Conservation (phyloP, 1,140 invertebrate genomes). For the Gonatopus flavifemur region DNA sequence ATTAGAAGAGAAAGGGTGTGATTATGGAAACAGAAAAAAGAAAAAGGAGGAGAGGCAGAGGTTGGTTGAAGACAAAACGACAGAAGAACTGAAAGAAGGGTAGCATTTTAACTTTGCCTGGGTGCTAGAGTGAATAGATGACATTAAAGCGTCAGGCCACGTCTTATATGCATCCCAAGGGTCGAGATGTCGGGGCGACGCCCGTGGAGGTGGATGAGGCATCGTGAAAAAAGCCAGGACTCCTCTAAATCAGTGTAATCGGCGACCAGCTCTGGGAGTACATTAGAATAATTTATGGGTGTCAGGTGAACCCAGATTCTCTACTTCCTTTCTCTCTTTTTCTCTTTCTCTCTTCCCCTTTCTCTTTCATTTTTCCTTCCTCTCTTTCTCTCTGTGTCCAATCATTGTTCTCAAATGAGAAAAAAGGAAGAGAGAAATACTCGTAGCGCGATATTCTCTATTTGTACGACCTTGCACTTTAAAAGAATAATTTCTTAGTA, state of each 20-base stretch:
- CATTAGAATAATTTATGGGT: constrained; percentile 38
- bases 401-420: no score
- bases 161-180: constrained; percentile 41
- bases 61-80: no score
- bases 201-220: constrained; percentile 38
- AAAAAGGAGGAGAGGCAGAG: background rate
- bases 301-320: no score
- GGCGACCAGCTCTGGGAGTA: constrained; percentile 36
- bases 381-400: background rate
- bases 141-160: constrained; percentile 37
- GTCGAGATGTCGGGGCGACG: no score
- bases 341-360: background rate
- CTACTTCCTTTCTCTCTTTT: background rate
- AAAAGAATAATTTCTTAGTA: no score
- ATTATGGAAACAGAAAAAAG: background rate
- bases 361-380: background rate
- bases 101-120: constrained; percentile 24
- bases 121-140: constrained; percentile 35
- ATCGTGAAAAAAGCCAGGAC: constrained; percentile 38
- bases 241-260: constrained; percentile 43
- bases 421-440: no score
- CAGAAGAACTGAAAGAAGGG: constrained; percentile 8
- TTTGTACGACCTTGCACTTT: no score
- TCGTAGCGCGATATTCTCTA: no score
- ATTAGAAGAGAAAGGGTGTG: background rate